Base-by-base conservation (phyloP, 2,888 invertebrate species). In the Cetonia aurata region DNA sequence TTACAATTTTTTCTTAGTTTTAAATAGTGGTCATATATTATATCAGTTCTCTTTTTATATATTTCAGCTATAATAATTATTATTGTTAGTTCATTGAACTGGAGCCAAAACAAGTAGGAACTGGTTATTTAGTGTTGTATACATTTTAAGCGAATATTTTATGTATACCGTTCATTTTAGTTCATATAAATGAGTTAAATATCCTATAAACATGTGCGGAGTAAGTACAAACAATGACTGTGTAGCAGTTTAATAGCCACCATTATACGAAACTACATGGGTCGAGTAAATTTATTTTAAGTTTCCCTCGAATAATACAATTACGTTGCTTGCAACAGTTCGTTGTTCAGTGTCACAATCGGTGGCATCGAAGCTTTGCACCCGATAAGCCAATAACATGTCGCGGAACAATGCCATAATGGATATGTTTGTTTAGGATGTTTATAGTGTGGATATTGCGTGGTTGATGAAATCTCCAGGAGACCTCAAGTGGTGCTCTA, bases 361-460 rank as follows among this genome's bases (percentile, higher is more conserved):
- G 65, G 67, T 60, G 37, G 53, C 57, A 53, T 66, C 50, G 53
- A 33, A 52, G 19, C 46, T 53, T 70, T 56, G 65, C 67, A 71
- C 48, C 60, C 73, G 68, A 75, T 74, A 72, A 60, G 65, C 71
- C 75, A 73, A 76, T 75, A 74, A 70, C 75, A 74, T 76, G 72
- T 73, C 71, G 67, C 72, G 73, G 75, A 75, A 77, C 77, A 77
- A 77, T 77, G 77, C 75, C 77, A 77, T 78, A 77, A 76, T 77
- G 73, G 72, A 76, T 73, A 72, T 79, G 79, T 80, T 80, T 79
- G 78, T 76, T 80, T 80, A 79, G 80, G 80, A 74, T 77, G 77
- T 77, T 77, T 77, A 75, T 72, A 74, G 69, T 74, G 65, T 56
- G 67, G 73, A 72, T 73, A 70, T 71, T 71, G 55, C 71, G 33